Conservation (phyloP, 2,888 invertebrate species). For the Xylocampa areola region DNA sequence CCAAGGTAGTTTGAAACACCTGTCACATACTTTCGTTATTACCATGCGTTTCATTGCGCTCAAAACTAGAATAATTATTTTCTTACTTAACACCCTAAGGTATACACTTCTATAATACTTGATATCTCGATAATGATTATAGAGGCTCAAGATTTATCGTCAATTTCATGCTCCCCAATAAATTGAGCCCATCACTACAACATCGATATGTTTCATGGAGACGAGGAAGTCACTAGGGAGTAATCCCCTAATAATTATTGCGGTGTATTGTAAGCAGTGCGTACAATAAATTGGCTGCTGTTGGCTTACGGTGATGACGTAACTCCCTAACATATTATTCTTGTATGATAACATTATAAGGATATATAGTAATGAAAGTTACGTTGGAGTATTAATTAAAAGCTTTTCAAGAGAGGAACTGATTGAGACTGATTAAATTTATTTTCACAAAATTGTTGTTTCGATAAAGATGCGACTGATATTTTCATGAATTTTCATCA, state of each 20-base stretch:
- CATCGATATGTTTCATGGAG: slow-evolving; percentile 54
- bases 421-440: too few relatives aligned
- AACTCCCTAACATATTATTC: slow-evolving; percentile 46
- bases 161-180: slow-evolving; percentile 26
- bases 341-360: slow-evolving; percentile 32
- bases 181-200: slow-evolving; percentile 53
- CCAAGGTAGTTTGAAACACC: slow-evolving; percentile 25
- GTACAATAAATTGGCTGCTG: slow-evolving; percentile 49
- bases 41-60: slow-evolving; percentile 8
- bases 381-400: slow-evolving; percentile 2
- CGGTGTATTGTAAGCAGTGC: slow-evolving; percentile 58
- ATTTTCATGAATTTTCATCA: background rate
- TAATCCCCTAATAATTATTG: slow-evolving; percentile 71
- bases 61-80: slow-evolving; percentile 39
- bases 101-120: slow-evolving; percentile 19
- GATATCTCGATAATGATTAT: slow-evolving; percentile 29
- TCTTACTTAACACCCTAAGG: slow-evolving; percentile 34
- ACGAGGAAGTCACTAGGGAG: slow-evolving; percentile 60
- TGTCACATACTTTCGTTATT: slow-evolving; percentile 22
- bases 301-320: slow-evolving; percentile 50
- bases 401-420: slow-evolving; percentile 6
- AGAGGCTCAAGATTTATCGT: slow-evolving; percentile 44
- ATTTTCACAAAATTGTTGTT: too few relatives aligned
- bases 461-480: too few relatives aligned
- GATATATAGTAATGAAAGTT: slow-evolving; percentile 14